phyloP scores from a whole-genome alignment of 23 tunicate species.

The Corella eumyota region DNA sequence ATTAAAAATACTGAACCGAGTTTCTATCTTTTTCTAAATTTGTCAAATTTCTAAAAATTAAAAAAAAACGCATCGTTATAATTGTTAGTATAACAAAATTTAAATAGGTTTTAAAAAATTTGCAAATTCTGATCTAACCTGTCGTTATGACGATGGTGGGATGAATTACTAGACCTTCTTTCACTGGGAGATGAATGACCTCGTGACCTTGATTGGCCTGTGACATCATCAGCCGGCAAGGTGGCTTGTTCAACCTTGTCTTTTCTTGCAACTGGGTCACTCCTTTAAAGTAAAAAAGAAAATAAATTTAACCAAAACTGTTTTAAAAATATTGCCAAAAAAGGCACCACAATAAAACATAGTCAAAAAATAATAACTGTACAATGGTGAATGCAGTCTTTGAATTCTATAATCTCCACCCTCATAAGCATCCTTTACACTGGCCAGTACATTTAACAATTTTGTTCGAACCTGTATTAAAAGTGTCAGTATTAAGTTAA shows the following conservation, averaged over 20 bases:
- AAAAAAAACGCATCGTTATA: too few relatives aligned
- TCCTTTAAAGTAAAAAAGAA: neutral
- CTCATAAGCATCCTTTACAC: slow-evolving; percentile 40
- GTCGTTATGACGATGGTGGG: neutral
- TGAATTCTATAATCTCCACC: slow-evolving; percentile 67
- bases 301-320: too few relatives aligned
- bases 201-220: neutral
- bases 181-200: neutral
- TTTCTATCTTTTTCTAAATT: too few relatives aligned
- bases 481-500: neutral
- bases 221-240: slow-evolving; percentile 27
- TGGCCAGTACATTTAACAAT: slow-evolving; percentile 19
- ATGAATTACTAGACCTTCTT: neutral
- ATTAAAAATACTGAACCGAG: too few relatives aligned
- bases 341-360: neutral
- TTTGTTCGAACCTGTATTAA: slow-evolving; percentile 37
- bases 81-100: too few relatives aligned
- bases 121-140: too few relatives aligned
- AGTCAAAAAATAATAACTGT: too few relatives aligned
- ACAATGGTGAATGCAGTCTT: slow-evolving; percentile 48
- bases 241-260: slow-evolving; percentile 10
- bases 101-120: too few relatives aligned
- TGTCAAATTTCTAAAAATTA: too few relatives aligned
- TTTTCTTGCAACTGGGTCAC: neutral
- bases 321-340: neutral